These are phyloP conservation scores for Pectinophora gossypiella DNA, from an alignment of 1,140 invertebrate genomes.

Conservation along the genomic window DNA sequence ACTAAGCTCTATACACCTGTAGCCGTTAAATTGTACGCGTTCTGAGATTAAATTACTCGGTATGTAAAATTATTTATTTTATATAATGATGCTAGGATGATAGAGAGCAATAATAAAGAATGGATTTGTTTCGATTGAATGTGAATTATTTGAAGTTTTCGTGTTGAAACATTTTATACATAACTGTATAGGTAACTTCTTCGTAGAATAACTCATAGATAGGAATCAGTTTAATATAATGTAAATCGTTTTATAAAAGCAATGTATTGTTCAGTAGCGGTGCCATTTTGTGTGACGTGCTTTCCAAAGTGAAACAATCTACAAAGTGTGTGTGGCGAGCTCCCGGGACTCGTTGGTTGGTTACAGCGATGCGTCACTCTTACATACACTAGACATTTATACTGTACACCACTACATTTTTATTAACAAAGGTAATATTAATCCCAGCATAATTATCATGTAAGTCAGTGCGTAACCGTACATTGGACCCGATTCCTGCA, in stretches of 20 bases:
- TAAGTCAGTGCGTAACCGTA: conserved; percentile 22
- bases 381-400: too few relatives aligned
- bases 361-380: too few relatives aligned
- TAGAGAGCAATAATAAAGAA: conserved; percentile 43
- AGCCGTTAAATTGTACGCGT: conserved; percentile 52
- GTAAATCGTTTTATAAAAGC: conserved; percentile 31
- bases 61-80: conserved; percentile 13
- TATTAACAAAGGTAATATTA: not conserved
- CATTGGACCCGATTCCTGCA: too few relatives aligned
- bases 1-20: conserved; percentile 42
- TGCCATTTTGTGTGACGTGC: conserved; percentile 40
- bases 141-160: conserved; percentile 28
- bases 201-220: conserved; percentile 38
- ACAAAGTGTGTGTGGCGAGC: too few relatives aligned
- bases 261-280: conserved; percentile 41
- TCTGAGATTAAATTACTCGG: conserved; percentile 51
- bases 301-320: conserved; percentile 10
- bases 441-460: not conserved
- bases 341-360: too few relatives aligned
- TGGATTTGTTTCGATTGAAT: conserved; percentile 22
- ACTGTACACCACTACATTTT: not conserved
- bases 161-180: conserved; percentile 38
- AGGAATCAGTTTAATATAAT: conserved; percentile 28
- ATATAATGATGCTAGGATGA: conserved; percentile 18
- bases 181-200: conserved; percentile 34